These are phyloP conservation scores for Plotosus lineatus DNA, from an alignment of 2,113 vertebrate species.

Conservation along the genomic window DNA sequence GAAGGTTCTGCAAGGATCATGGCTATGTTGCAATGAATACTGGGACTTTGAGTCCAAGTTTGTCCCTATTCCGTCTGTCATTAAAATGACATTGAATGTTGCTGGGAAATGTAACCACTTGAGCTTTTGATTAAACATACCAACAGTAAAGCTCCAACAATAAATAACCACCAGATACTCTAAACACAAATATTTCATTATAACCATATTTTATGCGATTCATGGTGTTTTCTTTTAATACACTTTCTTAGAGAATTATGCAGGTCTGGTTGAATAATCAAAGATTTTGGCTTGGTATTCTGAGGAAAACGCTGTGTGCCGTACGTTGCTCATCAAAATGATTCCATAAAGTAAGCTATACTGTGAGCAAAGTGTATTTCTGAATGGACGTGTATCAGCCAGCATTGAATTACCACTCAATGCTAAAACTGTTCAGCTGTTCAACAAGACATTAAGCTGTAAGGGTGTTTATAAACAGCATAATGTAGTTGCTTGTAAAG, in stretches of 20 bases:
- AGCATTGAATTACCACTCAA: not conserved
- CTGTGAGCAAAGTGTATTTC: too few species aligned
- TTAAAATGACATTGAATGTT: not conserved
- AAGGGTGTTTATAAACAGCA: too few species aligned
- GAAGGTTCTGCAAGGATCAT: not conserved
- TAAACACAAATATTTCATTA: not conserved
- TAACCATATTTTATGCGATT: not conserved
- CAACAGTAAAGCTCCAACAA: not conserved
- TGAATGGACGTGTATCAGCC: not conserved
- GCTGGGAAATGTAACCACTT: not conserved
- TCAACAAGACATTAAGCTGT: not conserved
- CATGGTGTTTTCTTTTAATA: not conserved
- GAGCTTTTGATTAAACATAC: not conserved
- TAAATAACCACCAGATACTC: not conserved
- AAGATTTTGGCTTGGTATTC: constrained; percentile 1
- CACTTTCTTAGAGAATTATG: not conserved
- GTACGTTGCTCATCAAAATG: not conserved
- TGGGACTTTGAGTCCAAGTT: too few species aligned
- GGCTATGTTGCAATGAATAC: not conserved
- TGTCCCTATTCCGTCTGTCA: too few species aligned
- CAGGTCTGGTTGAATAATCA: constrained; percentile 12
- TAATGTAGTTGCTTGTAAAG: too few species aligned
- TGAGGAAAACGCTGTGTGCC: too few species aligned
- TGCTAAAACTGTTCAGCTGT: not conserved
- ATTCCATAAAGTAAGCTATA: not conserved